Base-by-base conservation (phyloP, 1,140 invertebrate species). In the Drosophila willistoni region DNA sequence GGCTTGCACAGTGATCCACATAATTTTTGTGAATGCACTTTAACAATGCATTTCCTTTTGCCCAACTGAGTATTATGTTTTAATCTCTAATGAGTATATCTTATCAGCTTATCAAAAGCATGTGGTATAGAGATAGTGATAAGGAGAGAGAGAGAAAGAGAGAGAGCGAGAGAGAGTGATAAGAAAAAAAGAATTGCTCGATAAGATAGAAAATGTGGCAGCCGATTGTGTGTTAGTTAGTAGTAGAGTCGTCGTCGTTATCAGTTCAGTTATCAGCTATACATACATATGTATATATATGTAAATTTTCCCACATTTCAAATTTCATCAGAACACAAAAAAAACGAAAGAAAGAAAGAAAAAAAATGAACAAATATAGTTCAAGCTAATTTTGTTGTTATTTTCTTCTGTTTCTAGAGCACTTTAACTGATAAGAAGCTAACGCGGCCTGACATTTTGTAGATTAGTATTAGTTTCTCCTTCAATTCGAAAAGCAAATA, bases 141-240 rank as follows among this genome's bases (percentile, higher is more conserved):
- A 29, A 29, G 6, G 6, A 29, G 6, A 6, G 6, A 68, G 56
- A 56, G 51, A 44, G 63, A 60, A 42, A 77, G 76, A 72, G 70
- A 74, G 54, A 29, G 22, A 61, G 69, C 59, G 73, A 76, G 76
- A 59, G 69, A 73, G 39, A 56, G 64, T 54, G 73, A 77, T 77
- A 77, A 77, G 73, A 6, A 19, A 54, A 68, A 60, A 19, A 59
- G 66, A 77, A 77, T 61, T 77, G 73, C 73, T 77, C 73, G 73
- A 77, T 77, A 77, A 77, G 73, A 36, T 36, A 25, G 29, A 14
- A 42, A 64, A 76, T 51, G 44, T 51, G 7, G 9, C 44, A 9
- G 34, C 34, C 34, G 34, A 9, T 19, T 51, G 17, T 51, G 22
- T 25, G 22, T 25, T 25, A 25, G 22, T 3, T 47, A 39, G 36